Percentiles rank a stretch among this genome's conserved stretches.
These are phyloP conservation scores for Parthenolecanium corni DNA, from an alignment of 2,888 invertebrate species.

Conservation along the genomic window DNA sequence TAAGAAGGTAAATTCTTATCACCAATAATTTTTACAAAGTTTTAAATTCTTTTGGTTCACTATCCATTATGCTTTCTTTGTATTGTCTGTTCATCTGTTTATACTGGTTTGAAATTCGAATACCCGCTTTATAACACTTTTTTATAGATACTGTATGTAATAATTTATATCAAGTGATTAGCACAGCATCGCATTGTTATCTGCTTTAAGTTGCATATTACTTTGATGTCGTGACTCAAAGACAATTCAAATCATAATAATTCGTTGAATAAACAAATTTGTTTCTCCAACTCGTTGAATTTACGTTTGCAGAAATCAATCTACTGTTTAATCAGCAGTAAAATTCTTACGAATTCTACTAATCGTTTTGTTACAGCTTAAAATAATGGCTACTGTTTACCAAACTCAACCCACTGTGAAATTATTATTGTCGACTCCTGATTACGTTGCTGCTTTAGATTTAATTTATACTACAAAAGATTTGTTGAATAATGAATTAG, in stretches of 20 bases:
- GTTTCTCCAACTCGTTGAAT: too few relatives aligned
- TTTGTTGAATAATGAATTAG: slow-evolving; percentile 75
- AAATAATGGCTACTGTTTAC: slow-evolving; percentile 86
- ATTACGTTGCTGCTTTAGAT: slow-evolving; percentile 94
- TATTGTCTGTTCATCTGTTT: background rate
- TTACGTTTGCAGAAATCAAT: too few relatives aligned
- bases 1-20: slow-evolving; percentile 36
- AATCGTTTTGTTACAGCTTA: slow-evolving; percentile 44
- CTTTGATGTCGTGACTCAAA: too few relatives aligned
- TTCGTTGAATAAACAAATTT: too few relatives aligned
- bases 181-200: too few relatives aligned
- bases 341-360: background rate
- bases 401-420: slow-evolving; percentile 98
- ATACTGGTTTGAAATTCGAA: too few relatives aligned
- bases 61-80: background rate
- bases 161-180: too few relatives aligned
- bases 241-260: too few relatives aligned
- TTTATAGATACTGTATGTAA: too few relatives aligned
- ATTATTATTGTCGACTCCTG: slow-evolving; percentile 80
- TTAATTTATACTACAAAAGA: slow-evolving; percentile 93
- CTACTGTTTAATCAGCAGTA: too few relatives aligned
- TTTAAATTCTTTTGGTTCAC: background rate
- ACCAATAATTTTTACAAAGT: background rate
- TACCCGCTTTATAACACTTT: too few relatives aligned
- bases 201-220: too few relatives aligned